Evolutionary conservation across 2,113 vertebrate species (phyloP), one percentile per base, ranked within the genome.

Genomic region (Barnardius zonarius): DNA sequence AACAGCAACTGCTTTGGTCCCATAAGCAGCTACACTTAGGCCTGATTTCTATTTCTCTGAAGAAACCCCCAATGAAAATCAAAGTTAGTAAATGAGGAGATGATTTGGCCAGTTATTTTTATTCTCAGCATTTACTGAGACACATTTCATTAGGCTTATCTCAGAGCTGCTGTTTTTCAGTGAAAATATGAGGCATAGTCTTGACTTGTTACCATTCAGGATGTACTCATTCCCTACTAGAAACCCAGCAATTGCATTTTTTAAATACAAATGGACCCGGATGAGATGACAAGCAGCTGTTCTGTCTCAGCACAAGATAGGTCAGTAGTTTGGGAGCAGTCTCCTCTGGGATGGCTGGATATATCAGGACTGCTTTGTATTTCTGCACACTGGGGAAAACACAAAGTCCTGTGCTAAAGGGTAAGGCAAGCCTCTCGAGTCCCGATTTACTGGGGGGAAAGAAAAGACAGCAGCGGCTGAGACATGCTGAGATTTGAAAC

Each of bases 181-280:
- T 64, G 73, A 46, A 83, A 35, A 55, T 27, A 18, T 0, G 5
- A 72, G 20, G 43, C 9, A 22, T 17, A 31, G 52, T 55, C 27
- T 41, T 80, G 23, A 46, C 15, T 66, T 69, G 46, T 83, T 63
- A 17, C 8, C 0, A 0, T 23, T 46, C 55, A 17, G 5, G 5
- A 15, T 62, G 37, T 73, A n/a, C 73, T 84, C 43, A 13, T 11
- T 67, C 25, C 22, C 15, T 67, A 18, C 37, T 55, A 46, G 18
- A 89, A 82, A 68, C 9, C 15, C 46, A 83, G 27, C 9, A 52
- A 27, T 51, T 61, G 27, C 16, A 28, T 55, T 27, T 91, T 64
- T 17, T 48, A 74, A 44, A 57, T 75, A 57, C 20, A 95, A 83
- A 51, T 2, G 5, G 25, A 28, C 23, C 23, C 11, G 24, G 52